Conservation (phyloP, 2,797 vertebrate genomes). For the Malurus splendens region DNA sequence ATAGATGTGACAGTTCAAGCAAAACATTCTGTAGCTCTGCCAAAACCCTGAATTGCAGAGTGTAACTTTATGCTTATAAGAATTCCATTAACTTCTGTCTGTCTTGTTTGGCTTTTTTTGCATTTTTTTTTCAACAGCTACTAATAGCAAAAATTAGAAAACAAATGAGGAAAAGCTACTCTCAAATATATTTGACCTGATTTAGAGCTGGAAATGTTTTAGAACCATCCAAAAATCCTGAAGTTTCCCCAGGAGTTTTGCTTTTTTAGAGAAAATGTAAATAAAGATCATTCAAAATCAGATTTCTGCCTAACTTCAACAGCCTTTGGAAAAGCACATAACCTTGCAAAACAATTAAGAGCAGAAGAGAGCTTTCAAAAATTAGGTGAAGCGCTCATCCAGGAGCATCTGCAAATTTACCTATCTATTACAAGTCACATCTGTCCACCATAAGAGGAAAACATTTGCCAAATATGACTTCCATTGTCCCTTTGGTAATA, state of each 20-base stretch:
- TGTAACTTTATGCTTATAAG: neutral
- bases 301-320: neutral
- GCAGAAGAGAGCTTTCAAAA: neutral
- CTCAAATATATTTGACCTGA: neutral
- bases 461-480: neutral
- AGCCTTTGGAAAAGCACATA: neutral
- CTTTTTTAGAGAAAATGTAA: neutral
- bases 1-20: neutral
- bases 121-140: neutral
- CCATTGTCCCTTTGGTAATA: neutral
- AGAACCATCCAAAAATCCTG: neutral
- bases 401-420: neutral
- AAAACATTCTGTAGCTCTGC: neutral
- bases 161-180: neutral
- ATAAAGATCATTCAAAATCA: neutral
- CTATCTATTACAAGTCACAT: neutral
- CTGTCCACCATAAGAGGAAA: neutral
- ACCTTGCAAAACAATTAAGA: neutral
- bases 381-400: neutral
- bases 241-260: neutral
- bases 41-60: neutral
- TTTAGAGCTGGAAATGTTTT: neutral
- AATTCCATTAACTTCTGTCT: neutral
- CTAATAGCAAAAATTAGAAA: neutral
- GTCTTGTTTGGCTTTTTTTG: neutral